Evolutionary conservation across 2,113 vertebrate genomes (phyloP), one percentile per base, ranked within the genome.

Genomic region (Apaloderma vittatum): DNA sequence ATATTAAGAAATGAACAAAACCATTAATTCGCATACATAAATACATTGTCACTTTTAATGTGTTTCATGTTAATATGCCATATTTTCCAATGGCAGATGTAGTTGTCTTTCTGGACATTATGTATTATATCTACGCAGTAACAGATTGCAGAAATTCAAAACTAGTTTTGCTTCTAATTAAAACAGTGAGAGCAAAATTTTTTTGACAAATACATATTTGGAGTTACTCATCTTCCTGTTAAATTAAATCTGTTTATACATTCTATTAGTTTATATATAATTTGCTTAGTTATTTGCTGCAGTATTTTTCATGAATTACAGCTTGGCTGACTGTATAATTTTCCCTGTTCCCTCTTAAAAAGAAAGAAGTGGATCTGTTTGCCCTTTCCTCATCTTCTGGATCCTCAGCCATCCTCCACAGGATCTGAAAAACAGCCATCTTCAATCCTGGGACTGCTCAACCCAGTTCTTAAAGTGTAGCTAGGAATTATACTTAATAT

Each of bases 91-190:
- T 70, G 59, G 18, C n/a, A 74, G 54, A 89, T 43, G 5, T 14
- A 46, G 14, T 5, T 57, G 26, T 68, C 5, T 86, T 94, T 87
- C 86, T 79, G 48, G 49, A 45, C 15, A 68, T 3, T 68, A 19
- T 54, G 34, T 8, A 2, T 49, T 66, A 59, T 55, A 90, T 55
- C 48, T 78, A 52, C 76, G 23, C 21, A 59, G 74, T 46, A 95
- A 92, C 6, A 92, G 48, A 92, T 83, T 88, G 45, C 61, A 94
- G 75, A 67, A 72, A 93, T 89, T 90, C 67, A 95, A 94, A 87
- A 95, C 36, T 71, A 87, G 59, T 66, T 76, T 12, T 65, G 21
- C 29, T 95, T 46, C 34, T 93, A 90, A 86, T 92, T 93, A 92
- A 94, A 95, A 95, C 13, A 94, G 7, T 51, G 29, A 66, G 36